Evolutionary conservation across 2,113 vertebrate genomes (phyloP).

Genomic region (Osmerus eperlanus): DNA sequence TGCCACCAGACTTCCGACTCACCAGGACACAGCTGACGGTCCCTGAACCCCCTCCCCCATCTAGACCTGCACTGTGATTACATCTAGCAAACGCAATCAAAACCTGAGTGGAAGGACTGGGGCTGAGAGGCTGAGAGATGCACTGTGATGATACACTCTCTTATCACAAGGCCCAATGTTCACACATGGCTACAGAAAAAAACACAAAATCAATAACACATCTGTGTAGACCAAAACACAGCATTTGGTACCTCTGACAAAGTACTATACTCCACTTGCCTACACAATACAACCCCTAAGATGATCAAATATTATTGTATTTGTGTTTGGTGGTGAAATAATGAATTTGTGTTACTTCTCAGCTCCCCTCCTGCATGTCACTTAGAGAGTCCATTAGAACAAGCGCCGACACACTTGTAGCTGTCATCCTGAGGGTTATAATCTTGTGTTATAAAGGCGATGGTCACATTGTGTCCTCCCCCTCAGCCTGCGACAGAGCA

Average conservation of each 20-base stretch:
- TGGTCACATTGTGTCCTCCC: conserved; percentile 30
- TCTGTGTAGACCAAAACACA: too few relatives aligned
- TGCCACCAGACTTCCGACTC: conserved; percentile 53
- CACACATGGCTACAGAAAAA: conserved; percentile 23
- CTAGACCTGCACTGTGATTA: conserved; percentile 41
- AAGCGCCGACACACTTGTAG: conserved; percentile 24
- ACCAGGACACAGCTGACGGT: conserved; percentile 51
- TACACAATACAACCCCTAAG: conserved; percentile 12
- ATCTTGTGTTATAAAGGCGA: conserved; percentile 13
- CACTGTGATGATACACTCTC: conserved; percentile 39
- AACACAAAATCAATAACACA: conserved; percentile 27
- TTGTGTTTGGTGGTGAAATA: too few relatives aligned
- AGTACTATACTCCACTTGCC: not conserved
- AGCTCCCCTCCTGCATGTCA: not conserved
- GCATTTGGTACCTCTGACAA: not conserved
- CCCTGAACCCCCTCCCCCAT: conserved; percentile 14
- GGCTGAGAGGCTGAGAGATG: conserved; percentile 43
- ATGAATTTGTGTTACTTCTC: too few relatives aligned
- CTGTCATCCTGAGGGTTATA: conserved; percentile 16
- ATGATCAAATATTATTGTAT: too few relatives aligned
- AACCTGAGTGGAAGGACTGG: conserved; percentile 35
- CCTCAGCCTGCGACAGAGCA: conserved; percentile 50
- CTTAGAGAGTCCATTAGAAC: conserved; percentile 1
- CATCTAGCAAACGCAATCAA: conserved; percentile 57
- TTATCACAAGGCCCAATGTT: conserved; percentile 41